Percentiles rank a stretch among this genome's conserved stretches.
Evolutionary conservation across 53 echinoderm and acorn worm genomes (phyloP).

Genomic region (Temnopleurus reevesii): DNA sequence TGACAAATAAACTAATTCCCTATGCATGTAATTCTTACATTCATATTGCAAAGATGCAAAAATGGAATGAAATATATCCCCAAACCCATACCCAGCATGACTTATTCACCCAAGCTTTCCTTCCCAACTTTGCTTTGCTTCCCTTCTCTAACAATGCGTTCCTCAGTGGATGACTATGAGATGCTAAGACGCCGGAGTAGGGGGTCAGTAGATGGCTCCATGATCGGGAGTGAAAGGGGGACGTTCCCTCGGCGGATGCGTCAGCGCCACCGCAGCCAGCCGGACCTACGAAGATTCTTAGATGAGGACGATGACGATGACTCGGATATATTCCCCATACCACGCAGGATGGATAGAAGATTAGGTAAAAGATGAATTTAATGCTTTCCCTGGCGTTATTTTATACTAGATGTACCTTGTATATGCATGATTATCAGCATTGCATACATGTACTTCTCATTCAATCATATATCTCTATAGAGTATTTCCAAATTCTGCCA

Average conservation of each 20-base stretch:
- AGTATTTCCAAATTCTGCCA: too few species aligned
- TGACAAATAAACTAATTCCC: too few species aligned
- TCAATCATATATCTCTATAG: too few species aligned
- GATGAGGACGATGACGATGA: slow-evolving; percentile 52
- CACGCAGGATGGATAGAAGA: slow-evolving; percentile 55
- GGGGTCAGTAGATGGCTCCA: slow-evolving; percentile 32
- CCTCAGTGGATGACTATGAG: slow-evolving; percentile 47
- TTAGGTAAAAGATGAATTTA: slow-evolving; percentile 39
- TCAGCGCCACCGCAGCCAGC: slow-evolving; percentile 53
- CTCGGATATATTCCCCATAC: slow-evolving; percentile 68
- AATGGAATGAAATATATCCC: too few species aligned
- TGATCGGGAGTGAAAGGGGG: neutral
- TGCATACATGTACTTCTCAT: too few species aligned
- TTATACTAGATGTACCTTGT: too few species aligned
- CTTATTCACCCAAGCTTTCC: too few species aligned
- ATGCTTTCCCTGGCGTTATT: too few species aligned
- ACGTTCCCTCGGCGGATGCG: slow-evolving; percentile 46
- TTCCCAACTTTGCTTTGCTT: slow-evolving; percentile 45
- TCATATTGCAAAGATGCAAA: too few species aligned
- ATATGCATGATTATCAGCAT: too few species aligned
- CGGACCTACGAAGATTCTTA: slow-evolving; percentile 24
- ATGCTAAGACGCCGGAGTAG: slow-evolving; percentile 42
- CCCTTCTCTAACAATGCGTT: slow-evolving; percentile 2
- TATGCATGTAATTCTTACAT: too few species aligned
- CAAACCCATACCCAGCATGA: neutral